A percentile compares a stretch with the other conserved stretches of the same genome.
phyloP scores from a whole-genome alignment of 2,888 invertebrate species.

The Macrosiphum euphorbiae region DNA sequence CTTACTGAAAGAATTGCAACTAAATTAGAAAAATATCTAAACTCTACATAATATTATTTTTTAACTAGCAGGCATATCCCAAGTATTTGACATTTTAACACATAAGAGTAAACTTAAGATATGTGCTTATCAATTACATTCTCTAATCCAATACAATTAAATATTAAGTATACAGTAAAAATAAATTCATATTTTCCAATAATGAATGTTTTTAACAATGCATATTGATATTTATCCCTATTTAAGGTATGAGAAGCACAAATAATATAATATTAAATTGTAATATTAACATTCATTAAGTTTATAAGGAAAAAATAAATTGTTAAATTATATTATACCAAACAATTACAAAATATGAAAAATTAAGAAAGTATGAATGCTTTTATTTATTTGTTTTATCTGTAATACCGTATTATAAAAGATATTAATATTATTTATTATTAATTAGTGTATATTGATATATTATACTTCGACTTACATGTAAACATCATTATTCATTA shows the following conservation, averaged over 20 bases:
- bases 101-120: not conserved
- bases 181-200: not conserved
- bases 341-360: not conserved
- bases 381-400: not conserved
- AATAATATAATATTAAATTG: not conserved
- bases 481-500: constrained; percentile 3
- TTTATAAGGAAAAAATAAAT: not conserved
- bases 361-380: not conserved
- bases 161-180: not conserved
- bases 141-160: not conserved
- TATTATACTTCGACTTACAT: constrained; percentile 13
- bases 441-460: not conserved
- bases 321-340: not conserved
- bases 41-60: not conserved
- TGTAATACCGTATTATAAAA: not conserved
- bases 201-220: not conserved
- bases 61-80: not conserved
- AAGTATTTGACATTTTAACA: not conserved
- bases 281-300: not conserved
- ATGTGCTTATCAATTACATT: not conserved
- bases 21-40: not conserved
- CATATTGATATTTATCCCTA: not conserved
- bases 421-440: not conserved
- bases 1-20: not conserved
- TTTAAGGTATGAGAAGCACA: not conserved